Conservation (phyloP, 2,888 invertebrate species). For the Microchrysa polita region DNA sequence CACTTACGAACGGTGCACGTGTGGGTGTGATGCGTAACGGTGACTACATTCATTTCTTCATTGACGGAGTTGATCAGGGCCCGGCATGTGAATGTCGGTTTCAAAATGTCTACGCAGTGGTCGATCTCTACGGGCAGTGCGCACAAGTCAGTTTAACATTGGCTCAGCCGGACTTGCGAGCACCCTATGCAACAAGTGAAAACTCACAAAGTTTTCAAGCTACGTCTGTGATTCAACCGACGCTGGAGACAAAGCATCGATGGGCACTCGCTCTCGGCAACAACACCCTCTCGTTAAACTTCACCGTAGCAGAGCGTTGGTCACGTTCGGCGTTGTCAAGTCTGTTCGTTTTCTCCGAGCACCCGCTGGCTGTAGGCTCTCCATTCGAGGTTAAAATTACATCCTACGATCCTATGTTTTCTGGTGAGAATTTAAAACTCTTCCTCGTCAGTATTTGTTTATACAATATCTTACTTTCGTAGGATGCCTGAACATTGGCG, state of each 20-base stretch:
- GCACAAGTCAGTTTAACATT: slow-evolving; percentile 78
- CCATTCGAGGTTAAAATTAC: slow-evolving; percentile 63
- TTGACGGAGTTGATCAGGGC: slow-evolving; percentile 88
- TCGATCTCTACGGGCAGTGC: slow-evolving; percentile 94
- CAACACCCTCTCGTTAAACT: slow-evolving; percentile 62
- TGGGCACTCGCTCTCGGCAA: slow-evolving; percentile 64
- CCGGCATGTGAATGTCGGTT: slow-evolving; percentile 83
- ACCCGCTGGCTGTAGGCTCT: slow-evolving; percentile 61
- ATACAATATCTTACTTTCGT: slow-evolving; percentile 64
- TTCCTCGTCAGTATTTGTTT: slow-evolving; percentile 30
- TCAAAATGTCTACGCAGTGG: slow-evolving; percentile 88
- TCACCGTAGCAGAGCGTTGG: slow-evolving; percentile 62
- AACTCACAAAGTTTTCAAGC: slow-evolving; percentile 69
- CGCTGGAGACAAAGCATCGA: slow-evolving; percentile 64
- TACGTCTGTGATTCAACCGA: slow-evolving; percentile 68
- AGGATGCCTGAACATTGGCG: slow-evolving; percentile 82
- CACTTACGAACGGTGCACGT: slow-evolving; percentile 78
- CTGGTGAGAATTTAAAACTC: slow-evolving; percentile 55
- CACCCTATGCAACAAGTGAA: slow-evolving; percentile 65
- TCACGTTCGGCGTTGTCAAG: slow-evolving; percentile 62
- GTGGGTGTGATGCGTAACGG: slow-evolving; percentile 89
- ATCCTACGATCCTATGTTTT: slow-evolving; percentile 62
- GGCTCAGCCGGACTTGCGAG: slow-evolving; percentile 58
- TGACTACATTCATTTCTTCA: slow-evolving; percentile 86
- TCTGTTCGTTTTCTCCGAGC: slow-evolving; percentile 63